phyloP scores from a whole-genome alignment of 2,888 invertebrate species.

The Lamellibrachia satsuma region DNA sequence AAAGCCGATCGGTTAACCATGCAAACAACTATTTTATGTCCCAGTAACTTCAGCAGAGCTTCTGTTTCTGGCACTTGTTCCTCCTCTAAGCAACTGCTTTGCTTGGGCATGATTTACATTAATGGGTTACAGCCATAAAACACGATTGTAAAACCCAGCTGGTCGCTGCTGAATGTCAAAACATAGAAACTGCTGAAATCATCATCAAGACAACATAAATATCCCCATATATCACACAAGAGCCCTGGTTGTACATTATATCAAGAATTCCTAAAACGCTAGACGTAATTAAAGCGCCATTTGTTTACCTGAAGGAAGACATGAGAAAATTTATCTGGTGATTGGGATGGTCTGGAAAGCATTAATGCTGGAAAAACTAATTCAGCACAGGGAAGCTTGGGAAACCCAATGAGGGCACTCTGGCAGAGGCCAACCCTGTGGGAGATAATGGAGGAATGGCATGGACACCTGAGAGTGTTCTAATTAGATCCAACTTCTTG shows the following conservation, averaged over 20 bases:
- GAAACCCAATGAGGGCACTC: not conserved
- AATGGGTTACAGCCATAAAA: not conserved
- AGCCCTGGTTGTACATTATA: not conserved
- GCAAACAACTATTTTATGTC: conserved; percentile 1
- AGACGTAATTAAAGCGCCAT: not conserved
- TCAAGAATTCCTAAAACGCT: conserved; percentile 11
- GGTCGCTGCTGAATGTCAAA: conserved; percentile 5
- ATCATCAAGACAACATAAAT: conserved; percentile 3
- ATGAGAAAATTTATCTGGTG: not conserved
- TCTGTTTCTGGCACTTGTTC: not conserved
- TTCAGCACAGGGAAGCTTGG: not conserved
- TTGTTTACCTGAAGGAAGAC: conserved; percentile 5
- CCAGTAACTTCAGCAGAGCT: conserved; percentile 6
- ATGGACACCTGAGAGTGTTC: not conserved
- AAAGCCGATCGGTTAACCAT: not conserved
- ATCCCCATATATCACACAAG: not conserved
- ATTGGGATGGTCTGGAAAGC: conserved; percentile 13
- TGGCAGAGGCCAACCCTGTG: not conserved
- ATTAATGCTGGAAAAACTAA: conserved; percentile 6
- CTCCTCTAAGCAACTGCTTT: conserved; percentile 9
- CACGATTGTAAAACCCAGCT: not conserved
- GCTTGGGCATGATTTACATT: conserved; percentile 6
- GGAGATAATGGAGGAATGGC: conserved; percentile 5
- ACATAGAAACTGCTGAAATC: conserved; percentile 17
- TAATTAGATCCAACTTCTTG: conserved; percentile 3